phyloP scores from a whole-genome alignment of 2,888 invertebrate genomes.

The Nomada fucata region DNA sequence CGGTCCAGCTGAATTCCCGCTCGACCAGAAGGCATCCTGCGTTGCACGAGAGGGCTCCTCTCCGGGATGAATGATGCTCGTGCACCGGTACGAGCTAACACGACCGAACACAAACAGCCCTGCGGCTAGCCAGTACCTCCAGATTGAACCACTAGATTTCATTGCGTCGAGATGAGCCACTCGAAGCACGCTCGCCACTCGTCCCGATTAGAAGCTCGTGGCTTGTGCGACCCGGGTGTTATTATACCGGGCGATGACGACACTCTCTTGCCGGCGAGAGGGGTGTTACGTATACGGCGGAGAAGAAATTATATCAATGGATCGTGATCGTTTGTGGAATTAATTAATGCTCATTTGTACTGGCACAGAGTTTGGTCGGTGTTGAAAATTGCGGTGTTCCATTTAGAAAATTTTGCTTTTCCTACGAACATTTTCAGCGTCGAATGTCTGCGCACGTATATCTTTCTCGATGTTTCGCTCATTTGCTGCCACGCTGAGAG shows the following conservation, averaged over 20 bases:
- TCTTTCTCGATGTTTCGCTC: slow-evolving; percentile 17
- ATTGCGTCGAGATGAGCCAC: slow-evolving; percentile 68
- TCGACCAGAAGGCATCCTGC: slow-evolving; percentile 55
- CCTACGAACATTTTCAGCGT: slow-evolving; percentile 1
- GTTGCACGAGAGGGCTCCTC: slow-evolving; percentile 35
- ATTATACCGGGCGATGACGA: slow-evolving; percentile 60
- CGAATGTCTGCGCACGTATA: not conserved
- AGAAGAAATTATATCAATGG: not conserved
- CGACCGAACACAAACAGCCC: slow-evolving; percentile 59
- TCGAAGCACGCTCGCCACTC: slow-evolving; percentile 63
- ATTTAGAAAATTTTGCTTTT: too few species aligned
- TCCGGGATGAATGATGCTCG: slow-evolving; percentile 65
- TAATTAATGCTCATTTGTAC: not conserved
- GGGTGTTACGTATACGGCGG: not conserved
- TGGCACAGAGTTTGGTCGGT: too few species aligned
- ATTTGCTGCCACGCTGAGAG: slow-evolving; percentile 58
- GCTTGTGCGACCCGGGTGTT: slow-evolving; percentile 47
- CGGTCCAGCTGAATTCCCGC: slow-evolving; percentile 35
- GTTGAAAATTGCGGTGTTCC: too few species aligned
- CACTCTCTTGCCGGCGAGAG: slow-evolving; percentile 9
- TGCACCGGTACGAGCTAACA: slow-evolving; percentile 63
- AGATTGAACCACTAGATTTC: slow-evolving; percentile 69
- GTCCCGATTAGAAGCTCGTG: slow-evolving; percentile 58
- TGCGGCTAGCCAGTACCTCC: slow-evolving; percentile 50
- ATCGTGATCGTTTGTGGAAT: not conserved